phyloP scores from a whole-genome alignment of 2,113 vertebrate species.

The Callorhinus ursinus region DNA sequence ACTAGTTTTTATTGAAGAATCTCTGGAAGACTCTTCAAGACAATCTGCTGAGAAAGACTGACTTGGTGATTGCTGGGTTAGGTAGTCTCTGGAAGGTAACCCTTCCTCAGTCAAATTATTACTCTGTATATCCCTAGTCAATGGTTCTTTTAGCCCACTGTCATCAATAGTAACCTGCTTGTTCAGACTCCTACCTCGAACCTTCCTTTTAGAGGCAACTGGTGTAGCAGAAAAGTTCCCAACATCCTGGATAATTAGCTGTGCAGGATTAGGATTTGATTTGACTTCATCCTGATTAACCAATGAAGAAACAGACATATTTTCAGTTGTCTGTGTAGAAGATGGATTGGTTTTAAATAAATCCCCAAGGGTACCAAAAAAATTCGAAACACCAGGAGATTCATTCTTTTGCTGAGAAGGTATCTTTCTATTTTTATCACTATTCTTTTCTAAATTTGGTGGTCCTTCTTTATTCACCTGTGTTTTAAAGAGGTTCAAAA shows the following conservation, averaged over 20 bases:
- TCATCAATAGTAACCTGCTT: constrained; percentile 62
- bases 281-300: constrained; percentile 2
- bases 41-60: constrained; percentile 35
- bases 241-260: constrained; percentile 42
- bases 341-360: constrained; percentile 89
- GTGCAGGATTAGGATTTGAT: constrained; percentile 35
- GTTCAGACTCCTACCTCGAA: constrained; percentile 51
- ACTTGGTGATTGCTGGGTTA: constrained; percentile 42
- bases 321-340: constrained; percentile 80
- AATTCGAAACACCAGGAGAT: constrained; percentile 85
- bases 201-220: constrained; percentile 56
- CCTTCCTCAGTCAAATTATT: constrained; percentile 38
- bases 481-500: constrained; percentile 92
- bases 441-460: constrained; percentile 66
- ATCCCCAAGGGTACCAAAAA: constrained; percentile 91
- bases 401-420: constrained; percentile 85
- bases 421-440: constrained; percentile 80
- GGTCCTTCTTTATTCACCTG: constrained; percentile 86
- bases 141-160: constrained; percentile 54
- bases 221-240: constrained; percentile 36
- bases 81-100: not conserved
- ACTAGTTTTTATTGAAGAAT: constrained; percentile 52
- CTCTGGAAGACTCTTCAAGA: constrained; percentile 50
- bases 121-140: not conserved
- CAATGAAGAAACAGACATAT: not conserved